These are phyloP conservation scores for Gracilinanus agilis DNA, from an alignment of 2,113 vertebrate genomes.

Conservation along the genomic window DNA sequence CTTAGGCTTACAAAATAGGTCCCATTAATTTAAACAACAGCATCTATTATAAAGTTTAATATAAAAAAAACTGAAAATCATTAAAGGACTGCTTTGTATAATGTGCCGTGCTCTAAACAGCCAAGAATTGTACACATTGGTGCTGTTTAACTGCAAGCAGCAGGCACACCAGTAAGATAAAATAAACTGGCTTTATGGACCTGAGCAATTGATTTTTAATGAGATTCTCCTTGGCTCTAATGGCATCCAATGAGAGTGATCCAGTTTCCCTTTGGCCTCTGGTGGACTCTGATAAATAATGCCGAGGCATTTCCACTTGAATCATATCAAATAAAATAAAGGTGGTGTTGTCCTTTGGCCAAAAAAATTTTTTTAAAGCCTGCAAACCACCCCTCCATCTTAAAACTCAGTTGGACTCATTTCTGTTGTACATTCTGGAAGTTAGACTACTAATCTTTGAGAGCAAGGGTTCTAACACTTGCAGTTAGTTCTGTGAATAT, in stretches of 20 bases:
- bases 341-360: slow-evolving; percentile 69
- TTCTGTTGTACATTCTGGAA: slow-evolving; percentile 9
- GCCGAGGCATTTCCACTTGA: slow-evolving; percentile 75
- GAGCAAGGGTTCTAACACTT: neutral
- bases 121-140: slow-evolving; percentile 84
- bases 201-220: slow-evolving; percentile 88
- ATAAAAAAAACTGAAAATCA: slow-evolving; percentile 84
- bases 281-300: slow-evolving; percentile 70
- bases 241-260: slow-evolving; percentile 83
- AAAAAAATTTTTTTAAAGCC: slow-evolving; percentile 34
- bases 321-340: slow-evolving; percentile 78
- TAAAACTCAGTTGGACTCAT: slow-evolving; percentile 20
- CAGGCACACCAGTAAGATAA: slow-evolving; percentile 86
- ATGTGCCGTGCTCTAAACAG: slow-evolving; percentile 75
- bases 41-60: slow-evolving; percentile 85
- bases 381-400: slow-evolving; percentile 19
- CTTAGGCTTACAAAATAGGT: slow-evolving; percentile 77
- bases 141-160: slow-evolving; percentile 83
- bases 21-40: slow-evolving; percentile 81
- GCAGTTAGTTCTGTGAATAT: too few relatives aligned
- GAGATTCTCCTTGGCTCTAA: slow-evolving; percentile 85
- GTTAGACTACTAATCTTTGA: neutral
- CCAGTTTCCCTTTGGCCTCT: slow-evolving; percentile 77
- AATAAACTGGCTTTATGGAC: slow-evolving; percentile 88
- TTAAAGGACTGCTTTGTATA: slow-evolving; percentile 82